A percentile compares a stretch with the other conserved stretches of the same genome.
phyloP scores from a whole-genome alignment of 2,888 invertebrate species.

The Theristus sp. region DNA sequence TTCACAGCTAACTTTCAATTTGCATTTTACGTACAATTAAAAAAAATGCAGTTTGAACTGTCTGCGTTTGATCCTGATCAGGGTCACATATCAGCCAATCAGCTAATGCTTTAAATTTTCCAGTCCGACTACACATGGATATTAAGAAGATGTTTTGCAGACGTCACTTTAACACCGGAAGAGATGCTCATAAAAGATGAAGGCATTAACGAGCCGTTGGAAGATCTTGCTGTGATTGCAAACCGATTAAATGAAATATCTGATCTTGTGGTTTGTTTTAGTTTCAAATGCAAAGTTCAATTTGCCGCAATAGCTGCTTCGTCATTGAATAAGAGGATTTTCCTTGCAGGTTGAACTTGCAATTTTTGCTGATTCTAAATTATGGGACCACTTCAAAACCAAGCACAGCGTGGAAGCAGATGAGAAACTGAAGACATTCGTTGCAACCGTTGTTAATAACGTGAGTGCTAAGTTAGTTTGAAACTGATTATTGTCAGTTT shows the following conservation, averaged over 20 bases:
- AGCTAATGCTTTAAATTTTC: too few relatives aligned
- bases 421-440: conserved; percentile 22
- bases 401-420: conserved; percentile 21
- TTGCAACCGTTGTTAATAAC: conserved; percentile 27
- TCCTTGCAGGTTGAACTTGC: conserved; percentile 23
- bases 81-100: too few relatives aligned
- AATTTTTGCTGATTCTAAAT: conserved; percentile 23
- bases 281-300: too few relatives aligned
- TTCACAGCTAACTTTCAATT: too few relatives aligned
- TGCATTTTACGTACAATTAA: too few relatives aligned
- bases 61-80: too few relatives aligned
- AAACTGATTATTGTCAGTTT: background rate
- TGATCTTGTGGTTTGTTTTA: background rate
- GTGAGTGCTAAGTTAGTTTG: conserved; percentile 1
- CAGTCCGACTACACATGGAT: conserved; percentile 13
- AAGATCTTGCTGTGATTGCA: background rate
- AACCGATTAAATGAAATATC: background rate
- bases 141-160: background rate
- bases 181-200: background rate
- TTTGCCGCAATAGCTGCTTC: too few relatives aligned
- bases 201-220: background rate
- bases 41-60: too few relatives aligned
- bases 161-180: background rate
- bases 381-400: conserved; percentile 25
- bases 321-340: too few relatives aligned